Conservation (phyloP, 2,797 vertebrate genomes). For the Dryobates pubescens region DNA sequence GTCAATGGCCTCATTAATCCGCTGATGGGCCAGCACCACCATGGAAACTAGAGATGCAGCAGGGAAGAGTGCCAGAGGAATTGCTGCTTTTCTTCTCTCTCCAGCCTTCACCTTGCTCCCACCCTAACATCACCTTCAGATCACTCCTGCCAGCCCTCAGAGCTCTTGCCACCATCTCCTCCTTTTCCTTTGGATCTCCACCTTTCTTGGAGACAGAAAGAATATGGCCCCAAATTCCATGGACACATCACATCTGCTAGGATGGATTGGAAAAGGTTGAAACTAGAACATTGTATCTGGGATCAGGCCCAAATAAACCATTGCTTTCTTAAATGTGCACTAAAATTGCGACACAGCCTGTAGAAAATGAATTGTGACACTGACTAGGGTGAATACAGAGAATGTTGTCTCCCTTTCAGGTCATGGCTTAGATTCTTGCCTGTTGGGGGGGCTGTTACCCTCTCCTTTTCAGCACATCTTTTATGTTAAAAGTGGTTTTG, state of each 20-base stretch:
- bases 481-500: conserved; percentile 49
- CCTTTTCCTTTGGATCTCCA: neutral
- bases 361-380: conserved; percentile 30
- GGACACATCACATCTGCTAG: neutral
- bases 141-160: neutral
- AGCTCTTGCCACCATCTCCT: neutral
- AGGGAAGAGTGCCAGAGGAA: conserved; percentile 45
- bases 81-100: conserved; percentile 18
- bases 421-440: neutral
- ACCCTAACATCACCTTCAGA: conserved; percentile 38
- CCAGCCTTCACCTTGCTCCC: conserved; percentile 36
- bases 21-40: conserved; percentile 57
- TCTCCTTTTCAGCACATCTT: conserved; percentile 30
- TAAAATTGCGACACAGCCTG: neutral
- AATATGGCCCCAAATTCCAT: neutral
- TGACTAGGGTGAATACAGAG: conserved; percentile 15
- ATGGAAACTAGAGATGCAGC: conserved; percentile 64
- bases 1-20: conserved; percentile 70
- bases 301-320: conserved; percentile 38
- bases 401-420: conserved; percentile 18
- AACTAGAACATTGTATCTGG: conserved; percentile 20
- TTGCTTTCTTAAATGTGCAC: neutral
- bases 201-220: neutral
- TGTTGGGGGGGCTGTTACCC: neutral
- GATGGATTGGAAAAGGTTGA: conserved; percentile 1